phyloP scores from a whole-genome alignment of 1,140 invertebrate genomes.

The Bombus affinis region DNA sequence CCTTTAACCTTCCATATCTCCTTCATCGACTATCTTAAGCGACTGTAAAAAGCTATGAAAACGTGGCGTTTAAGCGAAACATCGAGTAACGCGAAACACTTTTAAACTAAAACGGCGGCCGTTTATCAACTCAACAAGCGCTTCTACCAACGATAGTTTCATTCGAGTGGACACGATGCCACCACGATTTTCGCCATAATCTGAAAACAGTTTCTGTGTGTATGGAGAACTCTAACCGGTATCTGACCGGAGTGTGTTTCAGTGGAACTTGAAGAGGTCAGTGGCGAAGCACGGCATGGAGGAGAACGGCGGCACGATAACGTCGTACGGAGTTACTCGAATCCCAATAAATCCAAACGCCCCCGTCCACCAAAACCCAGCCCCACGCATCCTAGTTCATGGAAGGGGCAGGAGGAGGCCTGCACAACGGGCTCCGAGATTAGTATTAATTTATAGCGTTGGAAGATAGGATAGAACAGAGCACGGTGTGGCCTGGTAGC shows the following conservation, averaged over 20 bases:
- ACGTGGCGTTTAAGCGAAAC: not conserved
- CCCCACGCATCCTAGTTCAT: conserved; percentile 27
- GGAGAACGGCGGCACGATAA: conserved; percentile 58
- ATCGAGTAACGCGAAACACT: not conserved
- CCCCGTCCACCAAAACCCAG: conserved; percentile 22
- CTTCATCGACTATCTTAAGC: not conserved
- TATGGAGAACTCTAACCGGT: not conserved
- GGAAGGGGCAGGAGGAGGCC: conserved; percentile 46
- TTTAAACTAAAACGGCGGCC: not conserved
- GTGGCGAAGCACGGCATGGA: conserved; percentile 37
- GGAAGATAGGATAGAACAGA: conserved; percentile 64
- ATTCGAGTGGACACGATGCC: not conserved
- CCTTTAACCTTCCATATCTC: not conserved
- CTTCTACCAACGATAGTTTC: not conserved
- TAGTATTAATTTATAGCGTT: conserved; percentile 73
- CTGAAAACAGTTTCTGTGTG: conserved; percentile 1
- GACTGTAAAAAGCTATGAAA: too few relatives aligned
- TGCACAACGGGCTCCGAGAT: conserved; percentile 64
- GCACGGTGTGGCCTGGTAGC: conserved; percentile 17
- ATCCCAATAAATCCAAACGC: conserved; percentile 69
- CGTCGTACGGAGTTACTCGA: conserved; percentile 68
- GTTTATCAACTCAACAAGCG: not conserved
- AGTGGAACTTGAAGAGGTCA: conserved; percentile 53
- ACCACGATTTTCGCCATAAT: conserved; percentile 14
- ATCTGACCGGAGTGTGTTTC: conserved; percentile 13